Base-by-base conservation (phyloP, 2,113 vertebrate species). In the Semnornis frantzii region DNA sequence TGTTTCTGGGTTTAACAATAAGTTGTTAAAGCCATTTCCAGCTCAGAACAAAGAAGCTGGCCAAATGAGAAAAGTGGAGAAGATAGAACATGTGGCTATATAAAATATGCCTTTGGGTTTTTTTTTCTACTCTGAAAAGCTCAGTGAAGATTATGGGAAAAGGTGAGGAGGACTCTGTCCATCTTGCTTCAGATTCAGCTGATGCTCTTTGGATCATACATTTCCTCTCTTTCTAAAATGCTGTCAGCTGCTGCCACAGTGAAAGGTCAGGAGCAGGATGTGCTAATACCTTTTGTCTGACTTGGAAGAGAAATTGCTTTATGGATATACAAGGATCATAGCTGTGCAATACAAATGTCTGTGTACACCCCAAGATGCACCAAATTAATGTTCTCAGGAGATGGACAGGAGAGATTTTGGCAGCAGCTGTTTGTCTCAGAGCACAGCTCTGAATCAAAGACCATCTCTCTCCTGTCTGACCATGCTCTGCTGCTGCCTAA, bases 161-260 rank as follows among this genome's bases (percentile, higher is more conserved):
- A 79, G 46, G 21, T 37, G 34, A 72, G 14, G 42, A 85, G 12
- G 14, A 82, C 58, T 84, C 71, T 86, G 55, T 88, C 69, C 50
- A 65, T 81, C 74, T 92, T 90, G 31, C 62, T 93, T 95, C 81
- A 84, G 17, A 72, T 94, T 86, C 93, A 87, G n/a, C 52, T 93
- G 65, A 92, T 33, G 39, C 13, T 89, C 59, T 44, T 69, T 81
- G 70, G 63, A 44, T 84, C 39, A 79, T 75, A 75, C n/a, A 50
- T 92, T 87, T 92, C 50, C 46, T 73, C 21, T 71, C 66, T 63
- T 88, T 75, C 68, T 89, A 46, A 86, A 90, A 90, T 59, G 48
- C 57, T 42, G 37, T 92, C 84, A 86, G 46, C 55, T 87, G 9
- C 84, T 87, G 63, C 75, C 55, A 34, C 8, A 84, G 15, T 66